These are phyloP conservation scores for Temnothorax ravouxi DNA, from an alignment of 2,888 invertebrate genomes.

Conservation along the genomic window DNA sequence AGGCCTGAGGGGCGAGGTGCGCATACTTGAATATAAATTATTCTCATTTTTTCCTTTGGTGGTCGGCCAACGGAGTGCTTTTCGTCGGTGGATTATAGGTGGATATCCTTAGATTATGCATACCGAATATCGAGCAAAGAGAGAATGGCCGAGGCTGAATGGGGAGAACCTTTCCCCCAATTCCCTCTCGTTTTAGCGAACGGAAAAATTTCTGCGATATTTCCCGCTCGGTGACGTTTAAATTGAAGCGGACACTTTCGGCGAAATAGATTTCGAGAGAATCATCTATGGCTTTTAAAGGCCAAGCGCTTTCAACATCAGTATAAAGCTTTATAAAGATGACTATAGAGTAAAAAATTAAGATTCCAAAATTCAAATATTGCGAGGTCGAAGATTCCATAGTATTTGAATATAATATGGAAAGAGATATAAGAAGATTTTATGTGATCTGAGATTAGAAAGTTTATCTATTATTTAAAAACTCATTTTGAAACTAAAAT, in stretches of 20 bases:
- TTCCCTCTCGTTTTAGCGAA: conserved; percentile 28
- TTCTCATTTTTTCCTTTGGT: conserved; percentile 54
- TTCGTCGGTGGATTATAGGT: conserved; percentile 50
- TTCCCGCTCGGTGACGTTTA: conserved; percentile 68
- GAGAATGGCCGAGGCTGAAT: conserved; percentile 46
- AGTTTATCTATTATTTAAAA: neutral
- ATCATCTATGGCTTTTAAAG: conserved; percentile 8
- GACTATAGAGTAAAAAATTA: neutral
- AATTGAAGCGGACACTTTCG: conserved; percentile 61
- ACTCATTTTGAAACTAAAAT: neutral
- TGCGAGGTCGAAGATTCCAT: neutral
- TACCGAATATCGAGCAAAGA: conserved; percentile 58
- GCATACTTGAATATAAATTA: conserved; percentile 73
- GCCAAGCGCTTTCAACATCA: neutral
- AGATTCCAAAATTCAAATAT: neutral
- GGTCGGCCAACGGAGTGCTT: conserved; percentile 34
- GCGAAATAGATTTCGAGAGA: conserved; percentile 24
- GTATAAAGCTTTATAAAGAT: conserved; percentile 10
- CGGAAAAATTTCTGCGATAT: conserved; percentile 68
- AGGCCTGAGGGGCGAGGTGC: conserved; percentile 21
- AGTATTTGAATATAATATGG: neutral
- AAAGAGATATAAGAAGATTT: neutral
- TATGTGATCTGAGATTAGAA: neutral
- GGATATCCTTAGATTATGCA: conserved; percentile 65
- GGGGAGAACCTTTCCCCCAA: conserved; percentile 33